Percentiles rank a stretch among this genome's conserved stretches.
phyloP scores from a whole-genome alignment of 2,888 invertebrate species.

The Ashinkailepas kermadecensis region DNA sequence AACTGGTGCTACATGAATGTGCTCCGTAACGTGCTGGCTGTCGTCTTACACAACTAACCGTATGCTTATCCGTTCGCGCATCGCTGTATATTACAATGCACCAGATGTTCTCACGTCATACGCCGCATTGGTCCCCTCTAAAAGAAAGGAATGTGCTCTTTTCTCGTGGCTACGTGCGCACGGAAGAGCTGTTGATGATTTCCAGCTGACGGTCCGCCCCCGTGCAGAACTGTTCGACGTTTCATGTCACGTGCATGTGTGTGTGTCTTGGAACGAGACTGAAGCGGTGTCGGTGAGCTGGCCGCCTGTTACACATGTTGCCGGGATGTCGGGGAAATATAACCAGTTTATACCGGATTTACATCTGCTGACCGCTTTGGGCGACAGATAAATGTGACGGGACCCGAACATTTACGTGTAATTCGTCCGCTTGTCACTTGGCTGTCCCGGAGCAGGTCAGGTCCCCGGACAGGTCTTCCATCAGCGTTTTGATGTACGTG shows the following conservation, averaged over 20 bases:
- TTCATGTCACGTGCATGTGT: background rate
- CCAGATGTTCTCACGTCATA: background rate
- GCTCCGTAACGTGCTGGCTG: background rate
- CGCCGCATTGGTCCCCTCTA: background rate
- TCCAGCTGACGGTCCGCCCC: background rate
- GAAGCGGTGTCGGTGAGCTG: background rate
- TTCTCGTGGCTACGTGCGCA: background rate
- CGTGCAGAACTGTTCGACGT: background rate
- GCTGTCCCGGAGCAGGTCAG: too few species aligned
- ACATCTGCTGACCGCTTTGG: too few species aligned
- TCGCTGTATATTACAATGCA: background rate
- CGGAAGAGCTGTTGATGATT: background rate
- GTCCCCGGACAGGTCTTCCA: too few species aligned
- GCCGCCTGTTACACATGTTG: background rate
- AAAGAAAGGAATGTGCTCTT: background rate
- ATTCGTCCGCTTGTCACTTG: too few species aligned
- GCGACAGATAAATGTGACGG: too few species aligned
- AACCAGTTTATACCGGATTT: background rate
- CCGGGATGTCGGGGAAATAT: background rate
- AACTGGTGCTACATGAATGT: slow-evolving; percentile 8
- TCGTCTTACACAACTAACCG: background rate
- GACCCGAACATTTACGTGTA: too few species aligned
- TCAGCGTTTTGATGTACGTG: too few species aligned
- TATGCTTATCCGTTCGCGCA: background rate
- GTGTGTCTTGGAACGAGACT: too few species aligned